Conservation (phyloP, 2,113 vertebrate species). For the Phyllostomus hastatus region DNA sequence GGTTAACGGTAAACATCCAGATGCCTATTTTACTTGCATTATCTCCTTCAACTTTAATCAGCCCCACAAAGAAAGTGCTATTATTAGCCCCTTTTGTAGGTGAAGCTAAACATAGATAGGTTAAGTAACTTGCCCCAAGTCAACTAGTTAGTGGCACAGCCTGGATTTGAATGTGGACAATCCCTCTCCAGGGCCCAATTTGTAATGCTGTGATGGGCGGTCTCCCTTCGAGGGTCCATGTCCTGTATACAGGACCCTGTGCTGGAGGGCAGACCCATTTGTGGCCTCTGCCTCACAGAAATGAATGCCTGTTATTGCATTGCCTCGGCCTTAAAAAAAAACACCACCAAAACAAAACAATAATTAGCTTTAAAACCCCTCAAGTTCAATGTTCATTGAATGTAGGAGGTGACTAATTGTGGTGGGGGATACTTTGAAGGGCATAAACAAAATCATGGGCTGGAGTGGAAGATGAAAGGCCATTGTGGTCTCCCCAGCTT, state of each 20-base stretch:
- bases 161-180: not conserved
- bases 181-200: not conserved
- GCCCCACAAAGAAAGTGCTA: not conserved
- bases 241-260: not conserved
- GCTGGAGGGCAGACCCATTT: not conserved
- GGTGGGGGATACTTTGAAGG: not conserved
- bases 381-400: not conserved
- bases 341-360: not conserved
- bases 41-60: not conserved
- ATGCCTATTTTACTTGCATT: not conserved
- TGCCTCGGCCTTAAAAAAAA: not conserved
- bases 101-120: not conserved
- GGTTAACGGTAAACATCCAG: not conserved
- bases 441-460: not conserved
- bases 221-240: not conserved
- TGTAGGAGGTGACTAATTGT: not conserved
- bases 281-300: not conserved
- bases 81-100: not conserved
- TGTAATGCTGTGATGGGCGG: not conserved
- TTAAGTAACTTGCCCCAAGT: not conserved
- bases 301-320: not conserved
- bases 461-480: not conserved
- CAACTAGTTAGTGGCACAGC: not conserved
- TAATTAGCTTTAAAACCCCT: conserved; percentile 41
- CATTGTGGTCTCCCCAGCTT: not conserved